These are phyloP conservation scores for Dichetophora obliterata DNA, from an alignment of 2,888 invertebrate species.

Conservation along the genomic window DNA sequence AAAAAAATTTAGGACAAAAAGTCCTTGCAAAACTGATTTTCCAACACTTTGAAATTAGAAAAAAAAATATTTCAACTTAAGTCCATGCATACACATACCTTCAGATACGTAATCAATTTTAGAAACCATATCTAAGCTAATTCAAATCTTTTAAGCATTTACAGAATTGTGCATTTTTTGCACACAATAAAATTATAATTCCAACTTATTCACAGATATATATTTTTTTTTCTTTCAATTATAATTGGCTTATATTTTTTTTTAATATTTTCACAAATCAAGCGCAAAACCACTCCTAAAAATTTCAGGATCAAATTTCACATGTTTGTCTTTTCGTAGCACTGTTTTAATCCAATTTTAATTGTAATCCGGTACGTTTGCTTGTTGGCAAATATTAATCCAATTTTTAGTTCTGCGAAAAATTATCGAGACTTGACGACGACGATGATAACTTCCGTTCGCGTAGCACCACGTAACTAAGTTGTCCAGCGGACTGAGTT, in stretches of 20 bases:
- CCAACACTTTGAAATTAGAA: no score
- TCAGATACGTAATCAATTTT: conserved; percentile 40
- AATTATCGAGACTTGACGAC: conserved; percentile 47
- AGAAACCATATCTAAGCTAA: conserved; percentile 21
- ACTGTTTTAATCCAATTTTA: neutral
- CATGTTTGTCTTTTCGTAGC: conserved; percentile 7
- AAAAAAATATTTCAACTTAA: no score
- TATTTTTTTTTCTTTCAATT: no score
- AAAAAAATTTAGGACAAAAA: no score
- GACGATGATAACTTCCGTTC: conserved; percentile 48
- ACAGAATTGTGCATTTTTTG: neutral
- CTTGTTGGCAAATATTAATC: conserved; percentile 39
- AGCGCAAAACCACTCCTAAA: neutral
- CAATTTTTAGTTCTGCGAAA: conserved; percentile 15
- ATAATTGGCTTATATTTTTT: no score
- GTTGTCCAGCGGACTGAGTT: conserved; percentile 47
- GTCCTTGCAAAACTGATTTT: no score
- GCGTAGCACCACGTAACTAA: conserved; percentile 56
- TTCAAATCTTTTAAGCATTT: neutral
- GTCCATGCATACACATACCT: no score
- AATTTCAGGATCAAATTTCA: conserved; percentile 44
- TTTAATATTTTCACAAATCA: no score
- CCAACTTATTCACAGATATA: no score
- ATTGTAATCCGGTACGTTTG: conserved; percentile 43
- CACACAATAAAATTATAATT: neutral